A percentile compares a stretch with the other conserved stretches of the same genome.
These are phyloP conservation scores for Aptenodytes forsteri DNA, from an alignment of 2,113 vertebrate genomes.

Conservation along the genomic window DNA sequence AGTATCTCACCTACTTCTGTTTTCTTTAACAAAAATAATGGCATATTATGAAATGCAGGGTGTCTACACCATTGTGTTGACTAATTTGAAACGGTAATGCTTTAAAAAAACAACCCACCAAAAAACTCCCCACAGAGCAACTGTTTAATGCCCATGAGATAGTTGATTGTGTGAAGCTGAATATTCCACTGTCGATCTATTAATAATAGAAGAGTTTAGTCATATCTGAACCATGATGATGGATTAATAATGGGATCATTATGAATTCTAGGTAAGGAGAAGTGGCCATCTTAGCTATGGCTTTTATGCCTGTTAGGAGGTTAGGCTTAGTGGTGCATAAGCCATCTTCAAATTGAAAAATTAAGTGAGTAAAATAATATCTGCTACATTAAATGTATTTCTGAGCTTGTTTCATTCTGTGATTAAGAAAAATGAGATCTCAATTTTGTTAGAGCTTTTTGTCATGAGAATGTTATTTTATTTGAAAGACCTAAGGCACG, in stretches of 20 bases:
- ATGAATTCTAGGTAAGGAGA: background rate
- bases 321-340: background rate
- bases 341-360: background rate
- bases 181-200: background rate
- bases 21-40: background rate
- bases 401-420: background rate
- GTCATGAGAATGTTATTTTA: background rate
- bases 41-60: background rate
- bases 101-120: background rate
- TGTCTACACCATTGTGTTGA: background rate
- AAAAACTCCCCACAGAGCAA: background rate
- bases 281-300: background rate
- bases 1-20: background rate
- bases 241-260: background rate
- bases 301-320: background rate
- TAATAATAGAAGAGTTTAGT: background rate
- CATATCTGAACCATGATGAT: background rate
- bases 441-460: background rate
- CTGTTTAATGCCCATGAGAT: background rate
- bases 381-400: background rate
- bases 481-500: background rate
- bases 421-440: background rate
- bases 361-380: background rate
- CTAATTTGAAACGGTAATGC: background rate
- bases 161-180: background rate